Evolutionary conservation across 2,113 vertebrate species (phyloP), one percentile per base, ranked within the genome.

Genomic region (Elanus axillaris): DNA sequence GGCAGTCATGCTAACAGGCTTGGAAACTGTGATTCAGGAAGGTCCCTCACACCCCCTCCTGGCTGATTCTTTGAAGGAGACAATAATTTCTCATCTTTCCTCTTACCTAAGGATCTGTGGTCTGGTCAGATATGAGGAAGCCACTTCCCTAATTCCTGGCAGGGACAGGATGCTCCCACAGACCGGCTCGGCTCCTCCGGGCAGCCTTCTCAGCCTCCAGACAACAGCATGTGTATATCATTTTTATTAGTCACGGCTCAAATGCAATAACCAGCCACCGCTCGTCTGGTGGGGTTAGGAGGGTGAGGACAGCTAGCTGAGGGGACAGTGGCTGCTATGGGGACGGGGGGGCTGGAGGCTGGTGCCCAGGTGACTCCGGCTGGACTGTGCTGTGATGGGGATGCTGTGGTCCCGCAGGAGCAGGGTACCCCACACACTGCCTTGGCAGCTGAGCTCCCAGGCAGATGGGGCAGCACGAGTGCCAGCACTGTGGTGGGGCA

Each of bases 371-470:
- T 67, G 82, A 48, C n/a, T 58, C 47, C 1, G 2, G 11, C 69
- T 63, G 68, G 20, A 58, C 72, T 63, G 43, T 43, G 36, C 38
- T 11, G 1, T 48, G 42, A 16, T 0, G 0, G 19, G 50, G 20
- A 18, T 38, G 40, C 40, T 88, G 34, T 13, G 8, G 6, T 31
- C 17, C 40, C 1, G 1, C 31, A 32, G 20, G 13, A 69, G 53
- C 1, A 2, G 31, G 31, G 14, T 86, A 9, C 32, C 48, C n/a
- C 10, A 1, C 32, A 22, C 0, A 0, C 22, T 83, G 74, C 5
- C 31, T 71, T 82, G 86, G 29, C 53, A 69, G 50, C 64, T 58
- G 74, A 71, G 60, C 50, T 71, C 42, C 23, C n/a, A 36, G 69
- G 56, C 45, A 71, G 69, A 40, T 53, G 23, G 55, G 31, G 18